A percentile compares a stretch with the other conserved stretches of the same genome.
These are phyloP conservation scores for Siniperca chuatsi DNA, from an alignment of 2,113 vertebrate species.

Conservation along the genomic window DNA sequence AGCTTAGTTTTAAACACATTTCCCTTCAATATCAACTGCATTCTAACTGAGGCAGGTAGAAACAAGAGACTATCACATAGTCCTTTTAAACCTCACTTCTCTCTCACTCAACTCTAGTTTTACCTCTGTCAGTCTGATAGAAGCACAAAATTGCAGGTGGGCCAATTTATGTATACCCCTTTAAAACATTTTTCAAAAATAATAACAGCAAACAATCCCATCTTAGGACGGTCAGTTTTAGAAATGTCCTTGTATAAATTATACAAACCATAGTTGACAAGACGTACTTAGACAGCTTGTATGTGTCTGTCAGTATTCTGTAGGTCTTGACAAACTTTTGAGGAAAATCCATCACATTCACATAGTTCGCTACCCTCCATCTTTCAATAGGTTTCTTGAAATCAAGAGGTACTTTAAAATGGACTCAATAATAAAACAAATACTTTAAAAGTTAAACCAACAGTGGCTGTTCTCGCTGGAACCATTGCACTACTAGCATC, in stretches of 20 bases:
- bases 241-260: slow-evolving; percentile 83
- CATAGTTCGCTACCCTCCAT: slow-evolving; percentile 15
- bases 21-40: slow-evolving; percentile 41
- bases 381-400: slow-evolving; percentile 16
- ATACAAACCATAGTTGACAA: slow-evolving; percentile 81
- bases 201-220: slow-evolving; percentile 76
- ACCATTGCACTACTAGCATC: background rate
- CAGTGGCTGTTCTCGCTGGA: background rate
- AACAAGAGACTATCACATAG: slow-evolving; percentile 69
- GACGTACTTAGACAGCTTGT: slow-evolving; percentile 76
- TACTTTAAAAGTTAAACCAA: slow-evolving; percentile 35
- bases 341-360: slow-evolving; percentile 59
- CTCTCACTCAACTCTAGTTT: slow-evolving; percentile 9
- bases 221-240: slow-evolving; percentile 64
- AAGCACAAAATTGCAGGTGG: slow-evolving; percentile 43
- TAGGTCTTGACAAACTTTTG: slow-evolving; percentile 49
- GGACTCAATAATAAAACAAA: slow-evolving; percentile 43
- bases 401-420: slow-evolving; percentile 48
- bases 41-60: slow-evolving; percentile 60
- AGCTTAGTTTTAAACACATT: slow-evolving; percentile 73
- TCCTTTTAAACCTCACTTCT: slow-evolving; percentile 23
- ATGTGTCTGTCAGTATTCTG: slow-evolving; percentile 30
- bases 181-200: slow-evolving; percentile 79
- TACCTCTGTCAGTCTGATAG: slow-evolving; percentile 36
- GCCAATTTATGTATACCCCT: slow-evolving; percentile 72